Evolutionary conservation across 2,113 vertebrate species (phyloP).

Genomic region (Protobothrops mucrosquamatus): DNA sequence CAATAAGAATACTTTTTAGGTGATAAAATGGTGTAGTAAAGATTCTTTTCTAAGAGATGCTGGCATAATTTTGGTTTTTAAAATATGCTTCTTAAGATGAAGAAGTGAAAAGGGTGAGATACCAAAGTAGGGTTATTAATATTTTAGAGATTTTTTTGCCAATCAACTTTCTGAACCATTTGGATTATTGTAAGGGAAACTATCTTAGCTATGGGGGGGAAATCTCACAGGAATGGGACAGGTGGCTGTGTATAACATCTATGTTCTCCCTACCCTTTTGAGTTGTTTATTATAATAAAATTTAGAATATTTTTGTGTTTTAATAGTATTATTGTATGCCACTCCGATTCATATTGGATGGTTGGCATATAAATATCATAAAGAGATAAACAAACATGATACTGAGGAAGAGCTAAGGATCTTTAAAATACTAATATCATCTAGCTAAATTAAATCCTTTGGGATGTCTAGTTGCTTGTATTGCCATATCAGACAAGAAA

Average conservation of each 20-base stretch:
- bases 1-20: background rate
- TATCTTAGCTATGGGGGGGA: background rate
- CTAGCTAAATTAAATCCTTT: background rate
- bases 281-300: background rate
- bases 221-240: background rate
- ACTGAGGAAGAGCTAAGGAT: background rate
- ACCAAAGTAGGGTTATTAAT: background rate
- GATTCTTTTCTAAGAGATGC: background rate
- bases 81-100: background rate
- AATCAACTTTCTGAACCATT: background rate
- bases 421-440: background rate
- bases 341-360: background rate
- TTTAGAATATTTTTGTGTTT: background rate
- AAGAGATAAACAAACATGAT: background rate
- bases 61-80: slow-evolving; percentile 1
- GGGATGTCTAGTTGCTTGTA: background rate
- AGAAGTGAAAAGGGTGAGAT: background rate
- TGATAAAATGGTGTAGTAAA: background rate
- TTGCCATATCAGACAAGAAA: background rate
- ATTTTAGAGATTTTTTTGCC: background rate
- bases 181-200: background rate
- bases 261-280: background rate
- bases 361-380: background rate
- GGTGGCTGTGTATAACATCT: background rate
- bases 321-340: background rate